Evolutionary conservation across 2,888 invertebrate species (phyloP).

Genomic region (Epicampocera succincta): DNA sequence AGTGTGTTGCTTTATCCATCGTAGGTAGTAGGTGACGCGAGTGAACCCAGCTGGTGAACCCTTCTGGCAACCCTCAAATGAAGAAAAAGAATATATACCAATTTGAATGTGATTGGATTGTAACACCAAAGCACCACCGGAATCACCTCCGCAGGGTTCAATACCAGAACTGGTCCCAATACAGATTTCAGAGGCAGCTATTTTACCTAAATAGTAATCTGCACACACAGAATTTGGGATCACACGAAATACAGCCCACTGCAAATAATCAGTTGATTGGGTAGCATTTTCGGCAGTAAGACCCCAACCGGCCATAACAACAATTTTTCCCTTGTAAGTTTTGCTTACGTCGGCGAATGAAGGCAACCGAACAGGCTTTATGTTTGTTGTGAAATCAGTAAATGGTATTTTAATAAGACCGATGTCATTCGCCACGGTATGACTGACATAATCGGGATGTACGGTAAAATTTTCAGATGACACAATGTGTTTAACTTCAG

Average conservation of each 20-base stretch:
- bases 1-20: background rate
- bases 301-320: background rate
- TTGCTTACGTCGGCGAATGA: background rate
- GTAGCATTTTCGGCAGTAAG: background rate
- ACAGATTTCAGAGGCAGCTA: background rate
- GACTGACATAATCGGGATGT: background rate
- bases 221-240: background rate
- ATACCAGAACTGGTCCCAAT: too few relatives aligned
- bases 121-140: background rate
- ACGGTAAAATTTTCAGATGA: background rate
- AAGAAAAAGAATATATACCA: background rate
- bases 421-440: background rate
- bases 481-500: background rate
- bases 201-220: background rate
- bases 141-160: background rate
- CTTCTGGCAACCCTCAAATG: background rate
- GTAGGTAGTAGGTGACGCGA: background rate
- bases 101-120: background rate
- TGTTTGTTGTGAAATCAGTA: background rate
- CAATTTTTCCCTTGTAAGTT: background rate
- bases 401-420: background rate
- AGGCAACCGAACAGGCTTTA: background rate
- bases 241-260: background rate
- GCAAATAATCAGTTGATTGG: background rate
- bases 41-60: slow-evolving; percentile 4